Evolutionary conservation across 2,888 invertebrate genomes (phyloP).

Genomic region (Lepidocyrtoides sp.): DNA sequence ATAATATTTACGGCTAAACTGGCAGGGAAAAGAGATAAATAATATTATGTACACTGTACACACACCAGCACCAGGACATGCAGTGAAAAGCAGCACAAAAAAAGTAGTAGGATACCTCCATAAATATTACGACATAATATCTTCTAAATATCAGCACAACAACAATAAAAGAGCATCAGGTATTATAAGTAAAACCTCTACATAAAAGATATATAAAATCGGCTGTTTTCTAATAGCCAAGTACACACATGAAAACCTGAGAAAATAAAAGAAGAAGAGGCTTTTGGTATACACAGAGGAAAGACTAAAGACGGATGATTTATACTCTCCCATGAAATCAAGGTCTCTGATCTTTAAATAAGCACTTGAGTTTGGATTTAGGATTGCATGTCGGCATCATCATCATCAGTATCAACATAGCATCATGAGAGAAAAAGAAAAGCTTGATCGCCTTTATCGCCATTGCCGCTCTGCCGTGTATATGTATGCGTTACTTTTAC

Average conservation of each 20-base stretch:
- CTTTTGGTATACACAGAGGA: background rate
- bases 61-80: too few species aligned
- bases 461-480: constrained; percentile 45
- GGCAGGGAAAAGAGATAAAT: constrained; percentile 47
- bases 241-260: background rate
- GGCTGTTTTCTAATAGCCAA: too few species aligned
- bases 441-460: constrained; percentile 38
- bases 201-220: background rate
- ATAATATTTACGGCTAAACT: constrained; percentile 62
- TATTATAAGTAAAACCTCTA: background rate
- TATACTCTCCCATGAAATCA: constrained; percentile 74
- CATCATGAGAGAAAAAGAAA: constrained; percentile 36
- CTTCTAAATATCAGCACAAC: constrained; percentile 44
- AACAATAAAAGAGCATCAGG: constrained; percentile 48
- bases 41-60: constrained; percentile 3
- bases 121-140: constrained; percentile 40
- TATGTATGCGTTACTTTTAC: background rate
- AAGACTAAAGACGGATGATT: constrained; percentile 73
- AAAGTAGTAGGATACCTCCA: constrained; percentile 12
- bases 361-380: constrained; percentile 77
- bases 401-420: constrained; percentile 42
- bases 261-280: background rate
- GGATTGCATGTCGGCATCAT: constrained; percentile 70
- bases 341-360: constrained; percentile 78
- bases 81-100: background rate